phyloP scores from a whole-genome alignment of 1,140 invertebrate genomes.

The Drosophila chauvacae region DNA sequence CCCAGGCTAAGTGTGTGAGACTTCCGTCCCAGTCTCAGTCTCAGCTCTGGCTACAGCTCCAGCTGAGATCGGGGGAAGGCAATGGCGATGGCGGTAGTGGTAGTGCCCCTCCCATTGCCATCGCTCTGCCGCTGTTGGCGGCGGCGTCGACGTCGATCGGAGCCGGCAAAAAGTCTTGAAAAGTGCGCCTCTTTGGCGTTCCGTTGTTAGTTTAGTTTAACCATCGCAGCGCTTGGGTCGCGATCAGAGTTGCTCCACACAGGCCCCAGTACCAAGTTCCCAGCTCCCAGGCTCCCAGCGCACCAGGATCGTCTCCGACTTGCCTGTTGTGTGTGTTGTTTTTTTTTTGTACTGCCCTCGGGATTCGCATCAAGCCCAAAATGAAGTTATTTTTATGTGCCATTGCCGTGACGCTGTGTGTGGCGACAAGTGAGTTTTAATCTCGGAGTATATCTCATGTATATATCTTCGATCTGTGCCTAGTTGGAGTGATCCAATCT shows the following conservation, averaged over 20 bases:
- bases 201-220: conserved; percentile 82
- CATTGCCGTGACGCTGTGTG: conserved; percentile 73
- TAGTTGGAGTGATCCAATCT: conserved; percentile 10
- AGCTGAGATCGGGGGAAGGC: conserved; percentile 85
- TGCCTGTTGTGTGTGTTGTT: conserved; percentile 6
- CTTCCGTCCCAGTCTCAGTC: conserved; percentile 18
- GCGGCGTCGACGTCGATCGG: conserved; percentile 36
- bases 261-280: neutral
- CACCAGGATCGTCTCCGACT: conserved; percentile 21
- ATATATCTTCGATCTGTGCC: conserved; percentile 23
- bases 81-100: conserved; percentile 4
- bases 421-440: conserved; percentile 81
- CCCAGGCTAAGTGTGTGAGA: conserved; percentile 54
- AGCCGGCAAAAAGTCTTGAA: conserved; percentile 84
- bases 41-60: neutral
- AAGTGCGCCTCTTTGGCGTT: conserved; percentile 79
- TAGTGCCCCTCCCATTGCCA: conserved; percentile 41
- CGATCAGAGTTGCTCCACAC: conserved; percentile 56
- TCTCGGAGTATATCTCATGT: conserved; percentile 4
- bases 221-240: conserved; percentile 77
- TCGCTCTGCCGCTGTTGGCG: conserved; percentile 34
- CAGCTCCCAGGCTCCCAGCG: conserved; percentile 15
- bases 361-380: conserved; percentile 36
- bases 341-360: conserved; percentile 8
- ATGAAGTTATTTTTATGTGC: conserved; percentile 82